Evolutionary conservation across 2,113 vertebrate genomes (phyloP), one percentile per base, ranked within the genome.

Genomic region (Choloepus hoffmanni): DNA sequence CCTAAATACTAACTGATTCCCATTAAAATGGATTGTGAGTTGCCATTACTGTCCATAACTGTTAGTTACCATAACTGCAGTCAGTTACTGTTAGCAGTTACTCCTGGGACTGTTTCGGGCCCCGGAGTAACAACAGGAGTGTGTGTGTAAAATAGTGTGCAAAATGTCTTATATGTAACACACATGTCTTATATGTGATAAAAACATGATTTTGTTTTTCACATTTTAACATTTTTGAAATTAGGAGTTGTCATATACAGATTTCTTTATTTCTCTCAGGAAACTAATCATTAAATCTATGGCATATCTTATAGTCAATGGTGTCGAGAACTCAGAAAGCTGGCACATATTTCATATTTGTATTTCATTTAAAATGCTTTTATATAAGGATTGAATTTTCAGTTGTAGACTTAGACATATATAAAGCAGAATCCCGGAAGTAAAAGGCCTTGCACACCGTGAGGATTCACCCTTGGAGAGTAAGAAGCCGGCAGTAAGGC

Each of bases 211-310:
- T 76, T 65, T 48, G 36, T 9, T 58, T 55, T 48, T 83, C 48
- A 15, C 18, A 62, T 63, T 65, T 95, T 85, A 90, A 84, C 28
- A 82, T 85, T 85, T 90, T 65, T 43, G 72, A 89, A 77, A 67
- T 84, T 78, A 70, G 24, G 58, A 55, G 28, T 65, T 76, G 26
- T 18, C 92, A 90, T 40, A 62, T 36, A 50, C 8, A 68, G 15
- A 28, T 9, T 86, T 70, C 43, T 72, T 15, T 21, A 1, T 12
- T 1, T 1, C 16, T 45, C 26, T 10, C 19, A 7, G 36, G 15
- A 86, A 89, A 83, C 19, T 23, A 67, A 86, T 78, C 40, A 26
- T 94, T 45, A 70, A 24, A 92, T 87, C 79, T 40, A n/a, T 11
- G 7, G 28, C 14, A 1, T 4, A 67, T 81, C 77, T 85, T n/a